These are phyloP conservation scores for Vireo altiloquus DNA, from an alignment of 2,113 vertebrate species.

Conservation along the genomic window DNA sequence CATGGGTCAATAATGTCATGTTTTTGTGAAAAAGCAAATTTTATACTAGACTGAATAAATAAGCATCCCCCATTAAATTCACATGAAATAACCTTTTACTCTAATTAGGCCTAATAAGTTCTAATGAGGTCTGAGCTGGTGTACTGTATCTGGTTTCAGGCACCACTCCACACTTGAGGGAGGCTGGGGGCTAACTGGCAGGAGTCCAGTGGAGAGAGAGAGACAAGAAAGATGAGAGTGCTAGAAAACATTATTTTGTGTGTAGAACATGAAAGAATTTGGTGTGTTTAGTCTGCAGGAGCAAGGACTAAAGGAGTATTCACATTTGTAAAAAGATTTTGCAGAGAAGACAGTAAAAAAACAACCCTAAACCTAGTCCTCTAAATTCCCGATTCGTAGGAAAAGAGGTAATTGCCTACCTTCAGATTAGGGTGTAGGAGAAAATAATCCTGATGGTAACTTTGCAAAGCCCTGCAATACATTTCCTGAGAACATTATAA, in stretches of 20 bases:
- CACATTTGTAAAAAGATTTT: background rate
- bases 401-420: background rate
- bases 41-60: constrained; percentile 11
- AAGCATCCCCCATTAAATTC: background rate
- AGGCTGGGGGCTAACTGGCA: constrained; percentile 2
- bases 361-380: background rate
- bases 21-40: background rate
- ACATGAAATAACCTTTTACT: constrained; percentile 1
- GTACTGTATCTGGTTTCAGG: background rate
- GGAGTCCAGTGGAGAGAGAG: background rate
- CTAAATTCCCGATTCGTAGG: background rate
- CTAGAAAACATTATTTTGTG: background rate
- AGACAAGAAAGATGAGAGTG: constrained; percentile 43
- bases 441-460: background rate
- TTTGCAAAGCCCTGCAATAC: background rate
- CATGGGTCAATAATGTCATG: background rate
- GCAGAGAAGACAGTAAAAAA: background rate
- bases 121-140: background rate
- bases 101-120: background rate
- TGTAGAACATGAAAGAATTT: constrained; percentile 30
- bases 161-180: background rate
- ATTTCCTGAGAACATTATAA: background rate
- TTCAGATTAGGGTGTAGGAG: background rate
- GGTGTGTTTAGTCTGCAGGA: constrained; percentile 59
- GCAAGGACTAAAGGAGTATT: background rate